These are phyloP conservation scores for Helicoverpa armigera DNA, from an alignment of 1,140 invertebrate genomes.

Conservation along the genomic window DNA sequence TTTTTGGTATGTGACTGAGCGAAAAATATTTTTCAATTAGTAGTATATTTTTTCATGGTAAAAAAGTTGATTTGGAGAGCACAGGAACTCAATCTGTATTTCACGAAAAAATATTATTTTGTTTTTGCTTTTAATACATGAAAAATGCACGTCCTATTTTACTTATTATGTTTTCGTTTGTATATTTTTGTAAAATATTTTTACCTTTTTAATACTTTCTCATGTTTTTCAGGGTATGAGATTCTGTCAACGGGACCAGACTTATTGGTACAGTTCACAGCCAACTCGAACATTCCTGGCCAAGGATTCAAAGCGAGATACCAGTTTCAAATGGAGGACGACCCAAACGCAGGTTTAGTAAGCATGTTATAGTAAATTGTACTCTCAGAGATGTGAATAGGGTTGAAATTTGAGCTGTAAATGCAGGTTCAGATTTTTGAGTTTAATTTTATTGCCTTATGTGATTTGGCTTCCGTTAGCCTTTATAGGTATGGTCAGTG, in stretches of 20 bases:
- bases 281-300: constrained; percentile 92
- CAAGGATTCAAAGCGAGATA: constrained; percentile 95
- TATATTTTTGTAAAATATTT: no score
- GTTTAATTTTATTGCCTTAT: no score
- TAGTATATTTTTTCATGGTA: no score
- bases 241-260: constrained; percentile 93
- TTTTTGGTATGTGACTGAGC: not conserved
- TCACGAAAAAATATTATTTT: no score
- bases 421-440: no score
- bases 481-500: no score
- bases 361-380: constrained; percentile 59
- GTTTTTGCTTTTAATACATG: no score
- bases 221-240: constrained; percentile 87
- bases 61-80: no score
- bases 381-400: not conserved
- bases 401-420: not conserved
- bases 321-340: constrained; percentile 91
- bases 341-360: constrained; percentile 84
- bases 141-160: no score
- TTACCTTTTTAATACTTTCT: not conserved
- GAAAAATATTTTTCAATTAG: not conserved
- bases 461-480: no score
- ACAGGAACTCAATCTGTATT: no score
- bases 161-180: no score
- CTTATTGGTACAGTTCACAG: constrained; percentile 93